phyloP scores from a whole-genome alignment of 2,113 vertebrate genomes.

The Gallinago jamesoni region DNA sequence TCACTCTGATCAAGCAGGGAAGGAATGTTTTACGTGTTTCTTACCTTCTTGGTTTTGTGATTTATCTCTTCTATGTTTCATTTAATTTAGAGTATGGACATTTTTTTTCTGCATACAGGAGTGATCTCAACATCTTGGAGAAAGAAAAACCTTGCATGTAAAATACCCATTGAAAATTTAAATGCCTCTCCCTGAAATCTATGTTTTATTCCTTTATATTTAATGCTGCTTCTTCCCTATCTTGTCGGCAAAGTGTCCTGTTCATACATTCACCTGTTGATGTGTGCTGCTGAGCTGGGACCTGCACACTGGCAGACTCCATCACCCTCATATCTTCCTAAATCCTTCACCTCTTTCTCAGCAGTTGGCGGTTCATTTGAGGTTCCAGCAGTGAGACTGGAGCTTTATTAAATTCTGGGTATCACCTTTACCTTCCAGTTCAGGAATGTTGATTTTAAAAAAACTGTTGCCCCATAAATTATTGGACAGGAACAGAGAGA shows the following conservation, averaged over 20 bases:
- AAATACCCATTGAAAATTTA: not conserved
- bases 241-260: not conserved
- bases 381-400: not conserved
- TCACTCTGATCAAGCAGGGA: no score
- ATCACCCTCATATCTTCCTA: not conserved
- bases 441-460: not conserved
- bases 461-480: not conserved
- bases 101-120: not conserved
- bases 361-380: not conserved
- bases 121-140: not conserved
- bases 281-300: not conserved
- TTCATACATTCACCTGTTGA: not conserved
- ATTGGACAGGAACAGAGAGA: not conserved
- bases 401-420: not conserved
- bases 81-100: not conserved
- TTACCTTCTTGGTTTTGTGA: not conserved
- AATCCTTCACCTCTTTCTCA: not conserved
- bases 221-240: not conserved
- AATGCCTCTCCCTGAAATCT: not conserved
- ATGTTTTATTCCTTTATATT: not conserved
- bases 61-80: not conserved
- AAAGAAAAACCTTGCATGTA: not conserved
- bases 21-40: not conserved
- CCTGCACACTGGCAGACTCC: not conserved
- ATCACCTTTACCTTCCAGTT: not conserved